Conservation (phyloP, 2,113 vertebrate species). For the Tretioscincus oriximinensis region DNA sequence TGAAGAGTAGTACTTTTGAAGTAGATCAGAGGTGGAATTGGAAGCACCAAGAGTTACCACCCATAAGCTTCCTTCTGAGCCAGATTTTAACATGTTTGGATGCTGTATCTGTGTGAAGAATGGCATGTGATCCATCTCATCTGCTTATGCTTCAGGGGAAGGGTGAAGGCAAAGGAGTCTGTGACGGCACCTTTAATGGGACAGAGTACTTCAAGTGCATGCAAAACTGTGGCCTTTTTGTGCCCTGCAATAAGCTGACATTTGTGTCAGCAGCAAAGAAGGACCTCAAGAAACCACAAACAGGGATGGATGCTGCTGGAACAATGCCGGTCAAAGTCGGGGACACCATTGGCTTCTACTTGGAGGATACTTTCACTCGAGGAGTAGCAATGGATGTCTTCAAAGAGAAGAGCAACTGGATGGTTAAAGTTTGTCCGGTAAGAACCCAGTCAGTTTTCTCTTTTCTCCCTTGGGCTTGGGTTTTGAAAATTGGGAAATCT, state of each 20-base stretch:
- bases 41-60: no score
- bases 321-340: constrained; percentile 58
- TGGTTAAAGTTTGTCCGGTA: constrained; percentile 64
- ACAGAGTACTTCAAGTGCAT: constrained; percentile 65
- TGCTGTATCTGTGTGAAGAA: not conserved
- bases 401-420: constrained; percentile 34
- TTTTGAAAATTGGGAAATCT: not conserved
- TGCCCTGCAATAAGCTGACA: constrained; percentile 71
- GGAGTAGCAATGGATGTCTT: constrained; percentile 74
- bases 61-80: no score
- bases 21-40: no score
- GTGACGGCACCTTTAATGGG: constrained; percentile 28
- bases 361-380: constrained; percentile 52
- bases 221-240: constrained; percentile 73
- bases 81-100: no score
- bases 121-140: fast-evolving
- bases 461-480: fast-evolving
- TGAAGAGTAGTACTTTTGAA: no score
- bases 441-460: not conserved
- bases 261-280: not conserved
- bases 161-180: constrained; percentile 69
- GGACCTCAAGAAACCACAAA: not conserved
- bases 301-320: fast-evolving
- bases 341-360: constrained; percentile 77
- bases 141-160: constrained; percentile 60